Evolutionary conservation across 2,888 invertebrate genomes (phyloP).

Genomic region (Cataglyphis albicans): DNA sequence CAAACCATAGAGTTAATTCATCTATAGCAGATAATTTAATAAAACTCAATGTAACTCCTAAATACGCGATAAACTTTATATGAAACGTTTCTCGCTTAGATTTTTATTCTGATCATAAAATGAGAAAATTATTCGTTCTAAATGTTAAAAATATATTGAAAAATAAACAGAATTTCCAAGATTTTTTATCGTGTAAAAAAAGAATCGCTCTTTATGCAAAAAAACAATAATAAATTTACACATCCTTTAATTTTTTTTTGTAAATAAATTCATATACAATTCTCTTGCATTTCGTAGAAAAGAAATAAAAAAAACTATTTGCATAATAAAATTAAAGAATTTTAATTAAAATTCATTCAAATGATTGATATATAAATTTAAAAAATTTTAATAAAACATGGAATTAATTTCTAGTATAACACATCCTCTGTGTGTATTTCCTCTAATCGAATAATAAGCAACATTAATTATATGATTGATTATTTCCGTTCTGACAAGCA

Average conservation of each 20-base stretch:
- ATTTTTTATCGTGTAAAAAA: conserved; percentile 27
- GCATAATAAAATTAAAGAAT: conserved; percentile 23
- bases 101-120: not conserved
- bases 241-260: conserved; percentile 19
- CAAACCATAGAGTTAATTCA: conserved; percentile 13
- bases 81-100: not conserved
- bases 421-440: not conserved
- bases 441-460: not conserved
- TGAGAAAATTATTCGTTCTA: not conserved
- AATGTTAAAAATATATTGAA: not conserved
- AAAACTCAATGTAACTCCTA: not conserved
- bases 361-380: conserved; percentile 7
- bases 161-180: not conserved
- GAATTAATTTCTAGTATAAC: conserved; percentile 6
- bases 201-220: conserved; percentile 15
- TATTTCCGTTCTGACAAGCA: not conserved
- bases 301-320: conserved; percentile 31
- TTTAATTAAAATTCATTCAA: conserved; percentile 24
- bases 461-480: not conserved
- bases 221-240: conserved; percentile 18
- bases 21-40: not conserved
- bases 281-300: not conserved
- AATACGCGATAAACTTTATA: conserved; percentile 6
- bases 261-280: conserved; percentile 22
- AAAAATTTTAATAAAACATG: conserved; percentile 23